Percentiles rank a stretch among this genome's conserved stretches.
phyloP scores from a whole-genome alignment of 2,797 vertebrate genomes.

The Luscinia megarhynchos region DNA sequence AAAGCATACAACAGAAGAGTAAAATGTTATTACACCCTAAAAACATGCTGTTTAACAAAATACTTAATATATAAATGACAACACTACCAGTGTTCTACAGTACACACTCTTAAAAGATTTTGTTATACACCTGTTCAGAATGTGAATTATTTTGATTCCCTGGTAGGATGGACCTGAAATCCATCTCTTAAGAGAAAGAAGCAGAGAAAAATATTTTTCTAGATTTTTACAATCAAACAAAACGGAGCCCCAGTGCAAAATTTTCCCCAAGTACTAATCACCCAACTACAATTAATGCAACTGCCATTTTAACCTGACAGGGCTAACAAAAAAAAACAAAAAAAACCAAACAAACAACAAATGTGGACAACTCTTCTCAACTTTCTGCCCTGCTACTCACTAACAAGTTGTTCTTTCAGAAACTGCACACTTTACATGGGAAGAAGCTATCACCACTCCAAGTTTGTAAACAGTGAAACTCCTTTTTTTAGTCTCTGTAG shows the following conservation, averaged over 20 bases:
- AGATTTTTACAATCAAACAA: neutral
- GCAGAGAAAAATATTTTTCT: neutral
- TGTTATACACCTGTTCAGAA: neutral
- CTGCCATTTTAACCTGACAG: neutral
- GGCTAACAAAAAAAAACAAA: neutral
- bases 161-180: neutral
- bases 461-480: neutral
- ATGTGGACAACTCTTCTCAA: neutral
- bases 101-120: neutral
- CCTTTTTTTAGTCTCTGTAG: neutral
- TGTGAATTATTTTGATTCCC: neutral
- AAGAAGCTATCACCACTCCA: neutral
- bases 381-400: neutral
- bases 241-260: neutral
- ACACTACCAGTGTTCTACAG: neutral
- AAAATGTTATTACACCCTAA: constrained; percentile 1
- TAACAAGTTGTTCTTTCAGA: neutral
- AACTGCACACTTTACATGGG: neutral
- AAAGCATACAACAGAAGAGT: constrained; percentile 8
- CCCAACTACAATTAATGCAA: neutral
- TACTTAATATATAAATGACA: neutral
- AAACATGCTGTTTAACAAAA: neutral
- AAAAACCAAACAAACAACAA: neutral
- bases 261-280: neutral
- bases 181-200: neutral